Percentiles rank a stretch among this genome's conserved stretches.
Conservation (phyloP, 2,113 vertebrate genomes). For the Cettia cetti region DNA sequence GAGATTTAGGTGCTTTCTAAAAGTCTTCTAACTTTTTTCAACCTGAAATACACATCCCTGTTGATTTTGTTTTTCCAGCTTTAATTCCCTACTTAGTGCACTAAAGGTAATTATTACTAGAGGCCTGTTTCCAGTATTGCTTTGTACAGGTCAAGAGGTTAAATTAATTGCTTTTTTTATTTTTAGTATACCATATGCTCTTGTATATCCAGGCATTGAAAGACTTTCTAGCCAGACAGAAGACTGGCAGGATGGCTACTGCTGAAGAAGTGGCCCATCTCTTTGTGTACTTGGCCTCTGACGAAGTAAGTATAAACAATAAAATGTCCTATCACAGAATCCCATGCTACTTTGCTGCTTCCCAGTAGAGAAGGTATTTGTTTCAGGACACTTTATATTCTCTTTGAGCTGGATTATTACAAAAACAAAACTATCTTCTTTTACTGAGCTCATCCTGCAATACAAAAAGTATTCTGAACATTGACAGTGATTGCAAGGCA, state of each 20-base stretch:
- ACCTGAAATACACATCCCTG: background rate
- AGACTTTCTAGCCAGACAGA: conserved; percentile 89
- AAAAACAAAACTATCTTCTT: background rate
- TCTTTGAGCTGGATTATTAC: background rate
- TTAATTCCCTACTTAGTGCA: background rate
- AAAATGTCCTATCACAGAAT: background rate
- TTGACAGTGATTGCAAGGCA: background rate
- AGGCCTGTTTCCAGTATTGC: background rate
- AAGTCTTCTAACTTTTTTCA: background rate
- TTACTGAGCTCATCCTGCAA: background rate
- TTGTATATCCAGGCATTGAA: conserved; percentile 77
- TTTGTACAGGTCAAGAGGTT: background rate
- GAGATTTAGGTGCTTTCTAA: background rate
- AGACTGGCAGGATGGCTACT: conserved; percentile 87
- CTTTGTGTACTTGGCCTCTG: conserved; percentile 92
- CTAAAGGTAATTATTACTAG: background rate
- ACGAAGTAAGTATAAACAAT: conserved; percentile 79
- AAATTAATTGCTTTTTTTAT: background rate
- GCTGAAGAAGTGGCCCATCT: conserved; percentile 90
- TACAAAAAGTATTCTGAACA: background rate
- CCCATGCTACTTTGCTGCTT: background rate
- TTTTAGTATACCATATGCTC: background rate
- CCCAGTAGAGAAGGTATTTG: background rate
- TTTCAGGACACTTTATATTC: background rate
- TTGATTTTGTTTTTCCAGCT: background rate